A percentile compares a stretch with the other conserved stretches of the same genome.
phyloP scores from a whole-genome alignment of 1,140 invertebrate species.

The Brachionus calyciflorus region DNA sequence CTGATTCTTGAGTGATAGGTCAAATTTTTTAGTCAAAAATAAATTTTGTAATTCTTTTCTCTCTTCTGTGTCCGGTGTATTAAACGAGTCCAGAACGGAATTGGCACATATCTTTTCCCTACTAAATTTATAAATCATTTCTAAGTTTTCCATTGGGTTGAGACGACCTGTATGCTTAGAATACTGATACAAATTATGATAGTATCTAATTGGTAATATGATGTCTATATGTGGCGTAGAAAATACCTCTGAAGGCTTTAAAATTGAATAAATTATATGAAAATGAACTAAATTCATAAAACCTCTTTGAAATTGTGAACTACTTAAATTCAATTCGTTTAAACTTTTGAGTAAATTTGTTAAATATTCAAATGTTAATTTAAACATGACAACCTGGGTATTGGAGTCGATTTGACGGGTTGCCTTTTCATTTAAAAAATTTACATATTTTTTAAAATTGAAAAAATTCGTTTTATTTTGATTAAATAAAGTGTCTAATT shows the following conservation, averaged over 20 bases:
- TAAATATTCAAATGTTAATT: not conserved
- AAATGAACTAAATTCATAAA: conserved; percentile 27
- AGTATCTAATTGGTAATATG: conserved; percentile 13
- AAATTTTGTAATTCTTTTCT: conserved; percentile 12
- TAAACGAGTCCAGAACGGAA: conserved; percentile 1
- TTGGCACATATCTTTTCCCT: conserved; percentile 9
- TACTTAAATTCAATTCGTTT: not conserved
- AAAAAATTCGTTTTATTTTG: conserved; percentile 10
- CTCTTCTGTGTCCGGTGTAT: conserved; percentile 12
- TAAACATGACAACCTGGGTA: not conserved
- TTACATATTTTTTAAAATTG: not conserved
- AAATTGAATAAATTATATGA: not conserved
- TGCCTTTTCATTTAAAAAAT: not conserved
- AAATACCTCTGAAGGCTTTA: not conserved
- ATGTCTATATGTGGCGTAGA: not conserved
- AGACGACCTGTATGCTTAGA: not conserved
- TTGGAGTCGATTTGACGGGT: not conserved
- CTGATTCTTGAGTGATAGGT: not conserved
- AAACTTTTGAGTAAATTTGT: not conserved
- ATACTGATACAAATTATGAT: conserved; percentile 31
- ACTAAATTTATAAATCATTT: conserved; percentile 7
- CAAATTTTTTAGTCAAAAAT: conserved; percentile 40
- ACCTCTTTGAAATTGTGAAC: conserved; percentile 2
- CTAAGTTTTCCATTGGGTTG: conserved; percentile 5
- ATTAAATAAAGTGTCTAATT: conserved; percentile 1